Base-by-base conservation (phyloP, 2,113 vertebrate genomes). In the Cinclus cinclus region DNA sequence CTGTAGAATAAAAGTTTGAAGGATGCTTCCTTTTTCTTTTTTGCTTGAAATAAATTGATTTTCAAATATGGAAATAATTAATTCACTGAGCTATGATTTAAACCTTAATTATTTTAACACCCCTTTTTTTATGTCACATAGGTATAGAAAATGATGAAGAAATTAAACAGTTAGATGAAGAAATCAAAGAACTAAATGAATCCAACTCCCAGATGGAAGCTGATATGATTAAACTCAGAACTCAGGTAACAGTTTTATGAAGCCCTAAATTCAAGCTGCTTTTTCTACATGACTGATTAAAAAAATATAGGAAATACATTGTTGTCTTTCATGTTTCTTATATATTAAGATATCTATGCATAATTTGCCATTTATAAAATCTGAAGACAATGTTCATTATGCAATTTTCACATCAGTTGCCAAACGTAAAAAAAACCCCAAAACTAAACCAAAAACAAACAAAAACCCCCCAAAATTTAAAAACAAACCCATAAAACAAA, bases 181-280 rank as follows among this genome's bases (percentile, higher is more conserved):
- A 99, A 97, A 99, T 99, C 98, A 99, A 99, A 98, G 99, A 99
- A 97, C 98, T 99, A 97, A 99, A 98, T 97, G 99, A 99, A 97
- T 99, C 99, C 74, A 99, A 99, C 98, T 99, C 99, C 79, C 99
- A 99, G 96, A 99, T 99, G 98, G 99, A 99, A 97, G 98, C 99
- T 31, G 99, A 99, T 94, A 99, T 99, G 99, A 99, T 99, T 97
- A 99, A 99, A 97, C 99, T 99, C 93, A 97, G 99, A 98, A 99
- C 99, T 95, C 99, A 99, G 99, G 99, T 99, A 98, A 98, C 98
- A 97, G 97, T 98, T 97, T 97, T 97, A 96, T 91, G 93, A 95
- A 96, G 94, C 83, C 96, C 95, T 95, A 91, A 96, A 94, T 95
- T 90, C 73, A 90, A 88, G 25, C 50, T 79, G 44, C 39, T 70